These are phyloP conservation scores for Xenopus tropicalis DNA, from an alignment of 2,113 vertebrate genomes.

Conservation along the genomic window UCB_Xtro_10.0 CM004446.2:116964501-116965000, in stretches of 20 bases:
- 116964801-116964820: too few species aligned
- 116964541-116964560: constrained; percentile 12
- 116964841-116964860: too few species aligned
- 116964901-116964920: too few species aligned
- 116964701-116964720: neutral
- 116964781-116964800: too few species aligned
- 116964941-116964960: too few species aligned
- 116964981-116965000: too few species aligned
- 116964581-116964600: constrained; percentile 36
- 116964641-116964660: neutral
- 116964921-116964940: too few species aligned
- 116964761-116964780: too few species aligned
- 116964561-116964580: neutral
- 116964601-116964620: neutral
- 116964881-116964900: too few species aligned
- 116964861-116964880: too few species aligned
- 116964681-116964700: neutral
- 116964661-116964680: neutral
- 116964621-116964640: constrained; percentile 17
- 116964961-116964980: too few species aligned
- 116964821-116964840: too few species aligned
- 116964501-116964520: constrained; percentile 20
- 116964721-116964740: neutral
- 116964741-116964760: neutral
- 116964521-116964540: constrained; percentile 20